Conservation (phyloP, 2,113 vertebrate species). For the Ctenodactylus gundi region DNA sequence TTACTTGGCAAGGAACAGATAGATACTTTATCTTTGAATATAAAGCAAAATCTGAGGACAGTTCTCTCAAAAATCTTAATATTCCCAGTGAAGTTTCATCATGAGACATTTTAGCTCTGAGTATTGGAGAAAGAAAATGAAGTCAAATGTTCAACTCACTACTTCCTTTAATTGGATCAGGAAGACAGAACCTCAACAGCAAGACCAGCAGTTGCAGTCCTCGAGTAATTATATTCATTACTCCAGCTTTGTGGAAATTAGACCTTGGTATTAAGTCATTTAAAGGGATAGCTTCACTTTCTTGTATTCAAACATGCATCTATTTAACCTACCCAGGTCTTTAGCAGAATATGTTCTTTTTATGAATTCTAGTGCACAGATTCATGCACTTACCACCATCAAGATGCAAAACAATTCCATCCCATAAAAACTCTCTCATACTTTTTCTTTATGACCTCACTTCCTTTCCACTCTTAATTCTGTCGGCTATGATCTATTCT, state of each 20-base stretch:
- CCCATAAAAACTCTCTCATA: background rate
- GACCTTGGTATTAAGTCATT: background rate
- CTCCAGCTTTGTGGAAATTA: slow-evolving; percentile 44
- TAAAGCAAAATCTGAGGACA: slow-evolving; percentile 43
- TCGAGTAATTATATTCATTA: background rate
- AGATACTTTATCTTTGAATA: slow-evolving; percentile 20
- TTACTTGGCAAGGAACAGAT: slow-evolving; percentile 3
- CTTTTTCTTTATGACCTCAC: background rate
- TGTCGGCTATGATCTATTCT: background rate
- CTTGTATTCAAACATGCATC: background rate
- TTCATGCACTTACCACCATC: background rate
- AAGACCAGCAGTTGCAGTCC: background rate
- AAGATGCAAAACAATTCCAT: background rate
- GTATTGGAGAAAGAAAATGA: background rate
- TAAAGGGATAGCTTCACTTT: background rate
- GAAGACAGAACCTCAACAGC: background rate
- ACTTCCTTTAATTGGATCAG: background rate
- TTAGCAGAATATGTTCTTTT: slow-evolving; percentile 22
- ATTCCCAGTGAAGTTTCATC: background rate
- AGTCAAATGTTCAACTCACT: background rate
- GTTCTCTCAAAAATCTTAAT: background rate
- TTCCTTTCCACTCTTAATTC: background rate
- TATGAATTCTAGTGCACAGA: background rate
- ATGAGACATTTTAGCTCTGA: slow-evolving; percentile 32
- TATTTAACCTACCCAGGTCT: background rate